phyloP scores from a whole-genome alignment of 2,113 vertebrate species.

The Zosterops japonicus region DNA sequence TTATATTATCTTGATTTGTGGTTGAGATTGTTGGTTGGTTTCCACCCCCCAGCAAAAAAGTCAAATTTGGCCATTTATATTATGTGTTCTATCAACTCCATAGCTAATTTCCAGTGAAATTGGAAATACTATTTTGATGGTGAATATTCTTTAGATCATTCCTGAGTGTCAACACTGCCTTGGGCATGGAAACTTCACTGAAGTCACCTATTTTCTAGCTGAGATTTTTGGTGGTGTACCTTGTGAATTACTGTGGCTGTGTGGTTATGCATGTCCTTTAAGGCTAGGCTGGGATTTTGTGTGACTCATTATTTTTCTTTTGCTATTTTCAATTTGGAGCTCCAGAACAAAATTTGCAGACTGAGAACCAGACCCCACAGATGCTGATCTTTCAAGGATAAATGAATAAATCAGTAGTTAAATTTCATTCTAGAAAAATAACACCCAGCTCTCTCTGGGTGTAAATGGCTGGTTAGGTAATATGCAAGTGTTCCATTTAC shows the following conservation, averaged over 20 bases:
- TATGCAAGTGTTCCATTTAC: background rate
- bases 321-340: background rate
- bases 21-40: background rate
- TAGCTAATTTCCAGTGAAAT: background rate
- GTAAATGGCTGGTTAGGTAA: background rate
- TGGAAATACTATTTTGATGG: background rate
- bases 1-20: background rate
- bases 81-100: background rate
- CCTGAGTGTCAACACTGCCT: background rate
- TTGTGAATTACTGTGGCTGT: background rate
- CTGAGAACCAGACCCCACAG: background rate
- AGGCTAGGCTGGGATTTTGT: background rate
- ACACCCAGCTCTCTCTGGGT: background rate
- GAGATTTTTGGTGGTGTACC: background rate
- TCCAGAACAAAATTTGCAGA: background rate
- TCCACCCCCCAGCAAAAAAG: rapidly evolving
- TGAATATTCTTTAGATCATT: background rate
- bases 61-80: background rate
- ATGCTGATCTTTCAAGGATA: background rate
- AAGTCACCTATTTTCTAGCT: background rate
- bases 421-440: background rate
- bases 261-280: background rate
- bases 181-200: background rate
- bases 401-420: background rate
- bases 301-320: background rate